phyloP scores from a whole-genome alignment of 1,140 invertebrate species.

The Sarcophaga bullata region DNA sequence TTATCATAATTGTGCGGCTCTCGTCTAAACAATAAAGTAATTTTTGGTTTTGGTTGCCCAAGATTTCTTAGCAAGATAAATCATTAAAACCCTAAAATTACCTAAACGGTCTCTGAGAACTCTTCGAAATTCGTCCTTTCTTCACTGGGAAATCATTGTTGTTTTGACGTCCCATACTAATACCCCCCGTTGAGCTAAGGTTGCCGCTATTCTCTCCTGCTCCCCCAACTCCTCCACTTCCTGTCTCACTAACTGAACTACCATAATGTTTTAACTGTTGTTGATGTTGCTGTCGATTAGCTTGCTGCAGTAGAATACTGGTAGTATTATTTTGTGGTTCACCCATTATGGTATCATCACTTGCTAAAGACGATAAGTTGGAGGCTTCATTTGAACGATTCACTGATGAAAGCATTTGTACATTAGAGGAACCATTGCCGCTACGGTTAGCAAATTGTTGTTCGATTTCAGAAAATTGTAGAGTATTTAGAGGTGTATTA shows the following conservation, averaged over 20 bases:
- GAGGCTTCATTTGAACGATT: constrained; percentile 24
- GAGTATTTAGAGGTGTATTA: constrained; percentile 56
- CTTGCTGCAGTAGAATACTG: neutral
- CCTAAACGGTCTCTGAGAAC: constrained; percentile 55
- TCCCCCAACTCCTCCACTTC: neutral
- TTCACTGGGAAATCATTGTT: constrained; percentile 56
- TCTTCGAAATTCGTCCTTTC: constrained; percentile 62
- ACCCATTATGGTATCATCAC: constrained; percentile 41
- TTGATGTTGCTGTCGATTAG: constrained; percentile 44
- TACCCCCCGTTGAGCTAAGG: neutral
- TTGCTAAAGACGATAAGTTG: constrained; percentile 11
- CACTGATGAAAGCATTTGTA: constrained; percentile 13
- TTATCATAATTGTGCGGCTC: constrained; percentile 65
- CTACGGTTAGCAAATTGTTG: constrained; percentile 51
- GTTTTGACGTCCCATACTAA: constrained; percentile 7
- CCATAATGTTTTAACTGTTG: constrained; percentile 38
- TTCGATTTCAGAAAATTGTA: constrained; percentile 54
- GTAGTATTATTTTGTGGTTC: neutral
- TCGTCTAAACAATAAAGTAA: constrained; percentile 46
- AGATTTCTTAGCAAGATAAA: constrained; percentile 1
- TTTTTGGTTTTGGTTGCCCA: neutral
- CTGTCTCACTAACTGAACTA: neutral
- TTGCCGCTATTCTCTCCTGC: neutral
- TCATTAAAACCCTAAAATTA: constrained; percentile 31
- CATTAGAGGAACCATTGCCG: neutral